Percentiles rank a stretch among this genome's conserved stretches.
These are phyloP conservation scores for Orgyia antiqua DNA, from an alignment of 2,888 invertebrate species.

Conservation along the genomic window DNA sequence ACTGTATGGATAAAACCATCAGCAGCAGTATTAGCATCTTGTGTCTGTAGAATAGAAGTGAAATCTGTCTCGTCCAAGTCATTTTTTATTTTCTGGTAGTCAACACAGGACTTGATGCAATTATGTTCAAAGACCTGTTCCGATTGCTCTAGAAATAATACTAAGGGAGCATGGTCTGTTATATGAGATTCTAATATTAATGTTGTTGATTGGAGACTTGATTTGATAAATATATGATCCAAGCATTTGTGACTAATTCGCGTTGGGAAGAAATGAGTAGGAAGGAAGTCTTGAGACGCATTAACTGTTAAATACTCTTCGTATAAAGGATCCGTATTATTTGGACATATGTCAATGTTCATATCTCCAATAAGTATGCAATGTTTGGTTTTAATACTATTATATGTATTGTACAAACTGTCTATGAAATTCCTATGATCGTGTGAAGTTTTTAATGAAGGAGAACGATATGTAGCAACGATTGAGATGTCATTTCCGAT, in stretches of 20 bases:
- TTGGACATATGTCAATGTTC: not conserved
- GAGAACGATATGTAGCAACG: not conserved
- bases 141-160: too few species aligned
- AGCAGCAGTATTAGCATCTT: too few species aligned
- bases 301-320: not conserved
- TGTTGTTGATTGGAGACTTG: not conserved
- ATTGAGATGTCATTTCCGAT: not conserved
- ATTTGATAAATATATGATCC: not conserved
- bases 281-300: not conserved
- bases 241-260: not conserved
- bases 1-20: too few species aligned
- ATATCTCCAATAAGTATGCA: not conserved
- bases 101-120: too few species aligned
- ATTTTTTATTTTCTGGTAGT: too few species aligned
- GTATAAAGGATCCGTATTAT: not conserved
- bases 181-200: not conserved
- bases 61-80: too few species aligned
- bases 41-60: too few species aligned
- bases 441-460: not conserved
- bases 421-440: not conserved
- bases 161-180: not conserved
- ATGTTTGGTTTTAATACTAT: not conserved
- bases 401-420: not conserved
- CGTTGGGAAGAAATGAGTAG: not conserved
- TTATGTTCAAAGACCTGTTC: too few species aligned